phyloP scores from a whole-genome alignment of 2,113 vertebrate genomes.

The Anseranas semipalmata region DNA sequence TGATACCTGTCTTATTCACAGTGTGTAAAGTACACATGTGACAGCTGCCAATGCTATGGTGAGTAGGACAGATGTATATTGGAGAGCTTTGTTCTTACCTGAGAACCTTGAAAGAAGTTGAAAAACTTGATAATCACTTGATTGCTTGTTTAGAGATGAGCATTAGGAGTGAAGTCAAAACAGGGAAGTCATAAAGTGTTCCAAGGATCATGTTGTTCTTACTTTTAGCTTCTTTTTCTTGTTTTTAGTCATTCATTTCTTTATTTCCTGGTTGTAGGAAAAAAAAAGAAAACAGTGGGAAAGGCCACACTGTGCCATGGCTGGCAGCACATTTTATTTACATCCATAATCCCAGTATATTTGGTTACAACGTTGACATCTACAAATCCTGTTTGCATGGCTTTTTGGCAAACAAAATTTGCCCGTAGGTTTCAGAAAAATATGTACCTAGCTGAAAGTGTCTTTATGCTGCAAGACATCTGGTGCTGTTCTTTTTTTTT shows the following conservation, averaged over 20 bases:
- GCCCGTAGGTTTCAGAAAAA: neutral
- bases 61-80: neutral
- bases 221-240: neutral
- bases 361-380: neutral
- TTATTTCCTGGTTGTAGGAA: neutral
- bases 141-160: neutral
- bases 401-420: neutral
- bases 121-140: neutral
- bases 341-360: accelerated
- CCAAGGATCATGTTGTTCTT: neutral
- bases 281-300: neutral
- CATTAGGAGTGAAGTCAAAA: neutral
- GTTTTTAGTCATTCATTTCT: neutral
- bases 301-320: accelerated
- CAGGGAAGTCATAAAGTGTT: neutral
- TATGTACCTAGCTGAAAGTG: neutral
- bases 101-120: neutral
- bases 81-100: neutral
- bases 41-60: neutral
- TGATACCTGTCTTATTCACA: neutral
- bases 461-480: neutral
- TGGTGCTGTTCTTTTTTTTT: neutral
- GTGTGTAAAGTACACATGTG: neutral
- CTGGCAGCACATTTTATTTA: neutral
- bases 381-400: neutral